These are phyloP conservation scores for Spilarctia lutea DNA, from an alignment of 2,888 invertebrate species.

Conservation along the genomic window DNA sequence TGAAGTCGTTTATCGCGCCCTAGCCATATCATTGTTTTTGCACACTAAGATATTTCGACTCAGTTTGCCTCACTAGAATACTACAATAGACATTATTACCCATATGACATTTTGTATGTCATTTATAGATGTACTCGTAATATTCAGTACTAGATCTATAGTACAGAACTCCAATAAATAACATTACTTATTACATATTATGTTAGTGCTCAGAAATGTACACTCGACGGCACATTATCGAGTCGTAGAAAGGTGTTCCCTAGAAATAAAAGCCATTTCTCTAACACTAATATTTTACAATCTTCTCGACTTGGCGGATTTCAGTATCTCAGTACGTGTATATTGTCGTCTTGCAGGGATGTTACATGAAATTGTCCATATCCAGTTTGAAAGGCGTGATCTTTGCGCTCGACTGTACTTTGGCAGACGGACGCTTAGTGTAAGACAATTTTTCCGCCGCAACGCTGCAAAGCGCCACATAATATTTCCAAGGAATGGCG, in stretches of 20 bases:
- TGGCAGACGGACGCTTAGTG: slow-evolving; percentile 40
- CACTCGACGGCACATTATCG: slow-evolving; percentile 58
- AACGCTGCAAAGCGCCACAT: slow-evolving; percentile 58
- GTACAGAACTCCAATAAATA: slow-evolving; percentile 51
- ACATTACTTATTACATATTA: slow-evolving; percentile 61
- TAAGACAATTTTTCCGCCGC: slow-evolving; percentile 58
- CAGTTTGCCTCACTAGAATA: slow-evolving; percentile 47
- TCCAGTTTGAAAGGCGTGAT: slow-evolving; percentile 36
- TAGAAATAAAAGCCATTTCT: slow-evolving; percentile 53
- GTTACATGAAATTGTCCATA: slow-evolving; percentile 38
- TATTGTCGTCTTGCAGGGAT: slow-evolving; percentile 21
- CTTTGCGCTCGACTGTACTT: slow-evolving; percentile 40
- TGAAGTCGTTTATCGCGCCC: slow-evolving; percentile 56
- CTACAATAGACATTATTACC: slow-evolving; percentile 58
- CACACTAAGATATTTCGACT: slow-evolving; percentile 48
- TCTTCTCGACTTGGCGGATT: slow-evolving; percentile 27
- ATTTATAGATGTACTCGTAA: slow-evolving; percentile 50
- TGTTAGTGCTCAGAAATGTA: slow-evolving; percentile 60
- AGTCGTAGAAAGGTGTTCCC: slow-evolving; percentile 54
- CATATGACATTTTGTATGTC: slow-evolving; percentile 57
- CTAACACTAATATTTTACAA: slow-evolving; percentile 44
- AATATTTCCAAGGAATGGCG: slow-evolving; percentile 62
- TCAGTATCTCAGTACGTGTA: not conserved
- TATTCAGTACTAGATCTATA: too few relatives aligned
- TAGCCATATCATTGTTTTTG: slow-evolving; percentile 57